Conservation (phyloP, 2,113 vertebrate species). For the Otus sunia region DNA sequence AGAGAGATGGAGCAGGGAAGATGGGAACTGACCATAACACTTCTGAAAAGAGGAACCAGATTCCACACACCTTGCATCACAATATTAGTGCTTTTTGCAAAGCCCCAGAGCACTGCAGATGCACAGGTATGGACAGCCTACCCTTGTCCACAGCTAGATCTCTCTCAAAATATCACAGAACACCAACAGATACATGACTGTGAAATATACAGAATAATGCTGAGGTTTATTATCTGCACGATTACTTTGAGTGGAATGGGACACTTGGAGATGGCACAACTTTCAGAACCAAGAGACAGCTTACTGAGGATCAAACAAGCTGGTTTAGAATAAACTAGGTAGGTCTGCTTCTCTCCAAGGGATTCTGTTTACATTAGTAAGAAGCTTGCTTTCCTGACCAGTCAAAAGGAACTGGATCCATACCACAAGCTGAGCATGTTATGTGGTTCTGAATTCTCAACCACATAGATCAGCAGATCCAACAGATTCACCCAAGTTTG, state of each 20-base stretch:
- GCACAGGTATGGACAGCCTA: neutral
- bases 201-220: neutral
- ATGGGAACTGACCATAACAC: rapidly evolving
- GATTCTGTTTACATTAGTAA: neutral
- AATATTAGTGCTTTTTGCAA: neutral
- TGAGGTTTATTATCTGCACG: neutral
- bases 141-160: neutral
- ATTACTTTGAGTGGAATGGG: neutral
- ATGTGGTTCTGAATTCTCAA: neutral
- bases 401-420: neutral
- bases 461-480: neutral
- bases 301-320: neutral
- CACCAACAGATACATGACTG: neutral
- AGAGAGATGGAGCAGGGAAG: neutral
- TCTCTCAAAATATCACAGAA: neutral
- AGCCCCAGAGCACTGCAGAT: neutral
- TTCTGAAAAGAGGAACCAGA: neutral
- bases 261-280: neutral
- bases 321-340: neutral
- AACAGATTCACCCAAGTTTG: neutral
- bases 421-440: neutral
- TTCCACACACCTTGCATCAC: neutral
- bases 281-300: neutral
- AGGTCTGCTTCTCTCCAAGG: neutral
- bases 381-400: neutral